These are phyloP conservation scores for Rhinella marina DNA, from an alignment of 2,797 vertebrate species.

Conservation along the genomic window DNA sequence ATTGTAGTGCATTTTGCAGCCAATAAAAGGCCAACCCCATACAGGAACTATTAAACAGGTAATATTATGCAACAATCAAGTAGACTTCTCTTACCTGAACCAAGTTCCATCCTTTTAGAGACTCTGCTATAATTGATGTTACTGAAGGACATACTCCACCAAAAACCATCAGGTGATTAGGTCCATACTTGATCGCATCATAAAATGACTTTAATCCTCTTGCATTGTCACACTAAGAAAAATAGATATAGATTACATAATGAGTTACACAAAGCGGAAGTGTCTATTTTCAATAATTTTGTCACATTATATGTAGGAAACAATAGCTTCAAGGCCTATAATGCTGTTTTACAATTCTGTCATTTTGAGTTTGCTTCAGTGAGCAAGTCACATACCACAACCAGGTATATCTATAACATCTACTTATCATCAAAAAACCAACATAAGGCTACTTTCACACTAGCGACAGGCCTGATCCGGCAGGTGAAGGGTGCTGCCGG, in stretches of 20 bases:
- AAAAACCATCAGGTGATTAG: slow-evolving; percentile 99
- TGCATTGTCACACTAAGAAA: slow-evolving; percentile 93
- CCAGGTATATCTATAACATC: neutral
- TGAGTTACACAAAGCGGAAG: slow-evolving; percentile 13
- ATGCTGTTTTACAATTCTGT: neutral
- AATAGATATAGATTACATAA: slow-evolving; percentile 48
- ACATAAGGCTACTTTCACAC: no score
- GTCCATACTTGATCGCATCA: slow-evolving; percentile 98
- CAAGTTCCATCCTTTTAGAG: slow-evolving; percentile 97
- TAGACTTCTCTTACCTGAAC: slow-evolving; percentile 87
- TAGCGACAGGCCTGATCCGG: no score
- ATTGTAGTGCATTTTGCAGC: no score
- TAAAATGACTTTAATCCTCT: slow-evolving; percentile 98
- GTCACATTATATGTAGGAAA: neutral
- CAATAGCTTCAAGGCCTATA: neutral
- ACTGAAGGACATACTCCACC: slow-evolving; percentile 97
- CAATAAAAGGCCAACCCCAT: no score
- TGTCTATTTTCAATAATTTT: slow-evolving; percentile 4
- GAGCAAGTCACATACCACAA: neutral
- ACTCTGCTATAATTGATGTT: slow-evolving; percentile 98
- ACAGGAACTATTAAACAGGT: neutral
- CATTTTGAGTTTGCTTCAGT: neutral
- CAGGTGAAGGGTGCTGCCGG: no score
- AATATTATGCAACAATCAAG: neutral
- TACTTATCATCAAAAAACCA: neutral